Conservation (phyloP, 2,113 vertebrate genomes). For the Plectropomus leopardus region DNA sequence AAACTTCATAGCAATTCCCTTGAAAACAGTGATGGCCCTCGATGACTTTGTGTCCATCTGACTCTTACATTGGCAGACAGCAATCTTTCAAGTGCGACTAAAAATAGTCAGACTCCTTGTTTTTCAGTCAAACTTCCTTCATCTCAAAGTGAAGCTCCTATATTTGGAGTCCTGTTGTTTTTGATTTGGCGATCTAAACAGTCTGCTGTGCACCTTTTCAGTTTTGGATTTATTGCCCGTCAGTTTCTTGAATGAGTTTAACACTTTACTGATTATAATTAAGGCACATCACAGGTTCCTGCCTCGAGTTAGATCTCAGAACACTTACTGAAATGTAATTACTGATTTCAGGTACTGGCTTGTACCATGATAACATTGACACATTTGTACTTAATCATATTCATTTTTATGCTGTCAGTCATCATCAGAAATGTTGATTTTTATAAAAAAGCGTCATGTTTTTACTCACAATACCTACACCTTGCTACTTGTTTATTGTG, state of each 20-base stretch:
- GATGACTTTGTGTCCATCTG: not conserved
- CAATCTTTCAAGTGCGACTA: not conserved
- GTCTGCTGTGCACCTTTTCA: not conserved
- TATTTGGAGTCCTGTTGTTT: not conserved
- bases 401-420: not conserved
- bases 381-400: not conserved
- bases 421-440: not conserved
- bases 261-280: conserved; percentile 13
- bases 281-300: not conserved
- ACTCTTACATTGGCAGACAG: not conserved
- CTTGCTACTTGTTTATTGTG: conserved; percentile 9
- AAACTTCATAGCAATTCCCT: not conserved
- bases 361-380: not conserved
- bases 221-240: not conserved
- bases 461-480: conserved; percentile 4
- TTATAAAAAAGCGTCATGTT: not conserved
- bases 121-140: conserved; percentile 11
- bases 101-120: not conserved
- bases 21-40: not conserved
- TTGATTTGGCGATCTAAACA: not conserved
- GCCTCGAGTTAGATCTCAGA: not conserved
- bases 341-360: not conserved
- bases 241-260: conserved; percentile 11
- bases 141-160: not conserved
- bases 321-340: not conserved